Evolutionary conservation across 2,113 vertebrate genomes (phyloP), one percentile per base, ranked within the genome.

Genomic region (Glaucidium brasilianum): DNA sequence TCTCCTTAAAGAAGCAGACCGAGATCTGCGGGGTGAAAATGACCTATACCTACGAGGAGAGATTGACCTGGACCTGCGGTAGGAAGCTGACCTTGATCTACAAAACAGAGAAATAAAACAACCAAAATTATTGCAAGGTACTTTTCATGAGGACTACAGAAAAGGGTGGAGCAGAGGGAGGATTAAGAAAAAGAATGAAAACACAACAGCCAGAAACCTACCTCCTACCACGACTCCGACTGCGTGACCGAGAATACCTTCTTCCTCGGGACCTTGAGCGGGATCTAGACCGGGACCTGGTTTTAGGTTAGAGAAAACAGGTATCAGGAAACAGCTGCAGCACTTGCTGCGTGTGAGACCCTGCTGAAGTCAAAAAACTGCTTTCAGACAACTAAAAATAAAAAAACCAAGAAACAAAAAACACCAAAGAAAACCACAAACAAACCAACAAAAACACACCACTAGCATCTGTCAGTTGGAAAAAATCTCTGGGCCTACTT

Each of bases 191-290:
- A 73, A 34, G 2, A 39, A 47, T 0, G 2, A 10, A 15, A 63
- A 32, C 3, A 41, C 4, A 22, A 19, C 10, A 34, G 21, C 3
- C 16, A 53, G 6, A 86, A 56, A 2, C 45, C 12, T 43, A 97
- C 99, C 98, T 98, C 95, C 98, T 98, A 90, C 98, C 98, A 60
- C 98, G 98, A 96, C 99, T 99, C 59, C 98, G 97, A 90, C 99
- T 99, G 55, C 98, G 98, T 63, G 98, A 99, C 50, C 98, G 98
- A 62, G 98, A 98, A 50, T 98, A 98, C 66, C 98, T 95, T 68
- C 98, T 98, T 74, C 98, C 98, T 39, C 98, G 97, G 92, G 99
- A 99, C 78, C 98, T 97, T 13, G 98, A 99, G 79, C 98, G 98
- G 67, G 99, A 99, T 64, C 98, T 96, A 27, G 98, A 99, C 29